Base-by-base conservation (phyloP, 2,888 invertebrate species). In the Tinea trinotella region DNA sequence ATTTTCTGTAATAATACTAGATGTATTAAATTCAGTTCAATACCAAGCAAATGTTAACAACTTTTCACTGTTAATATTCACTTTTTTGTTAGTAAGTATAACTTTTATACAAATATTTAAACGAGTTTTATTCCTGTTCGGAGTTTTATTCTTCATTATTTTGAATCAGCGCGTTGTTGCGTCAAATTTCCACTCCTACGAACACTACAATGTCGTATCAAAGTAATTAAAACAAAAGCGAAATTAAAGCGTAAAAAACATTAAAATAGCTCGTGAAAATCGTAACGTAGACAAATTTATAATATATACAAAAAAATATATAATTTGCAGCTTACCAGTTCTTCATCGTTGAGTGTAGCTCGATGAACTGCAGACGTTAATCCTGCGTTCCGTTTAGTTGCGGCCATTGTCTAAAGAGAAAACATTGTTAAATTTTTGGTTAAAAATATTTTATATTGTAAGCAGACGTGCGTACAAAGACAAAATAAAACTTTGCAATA, bases 291-390 rank as follows among this genome's bases (percentile, higher is more conserved):
- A n/a, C n/a, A n/a, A n/a, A n/a, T n/a, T n/a, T n/a, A n/a, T n/a
- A n/a, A n/a, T n/a, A n/a, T n/a, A n/a, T n/a, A n/a, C n/a, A n/a
- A n/a, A n/a, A n/a, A n/a, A n/a, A n/a, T n/a, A n/a, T n/a, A n/a
- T n/a, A n/a, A 22, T 22, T 22, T 22, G 22, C 3, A 3, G 87
- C 94, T 91, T 89, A 99, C 99, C 94, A 99, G 82, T 88, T 99
- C 99, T 83, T 99, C 99, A 81, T 99, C 99, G 72, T 99, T 99
- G 55, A 99, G 89, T 0, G 99, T 99, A 46, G 99, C 97, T 63
- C 98, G 89, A 54, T 98, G 98, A 19, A 98, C 96, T 24, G 98
- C 98, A 52, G 98, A 98, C 56, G 98, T 97, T 66, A 99, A 89
- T 60, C 98, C 98, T 58, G 98, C 97, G 80, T 98, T 98, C 69